Evolutionary conservation across 2,888 invertebrate genomes (phyloP).

Genomic region (Melikaiella ostensackeni): DNA sequence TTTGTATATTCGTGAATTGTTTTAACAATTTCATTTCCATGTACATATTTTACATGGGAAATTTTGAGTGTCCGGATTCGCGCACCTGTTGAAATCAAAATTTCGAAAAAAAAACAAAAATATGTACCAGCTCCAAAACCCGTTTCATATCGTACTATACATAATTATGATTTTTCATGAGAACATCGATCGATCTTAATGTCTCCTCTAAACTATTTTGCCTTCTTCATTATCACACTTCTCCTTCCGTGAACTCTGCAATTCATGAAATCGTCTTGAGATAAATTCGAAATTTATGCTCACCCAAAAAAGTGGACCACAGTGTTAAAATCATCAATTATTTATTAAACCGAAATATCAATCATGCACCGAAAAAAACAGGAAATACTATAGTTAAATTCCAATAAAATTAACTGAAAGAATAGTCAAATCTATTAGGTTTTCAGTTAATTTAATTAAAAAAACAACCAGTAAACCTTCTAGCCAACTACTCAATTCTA

Average conservation of each 20-base stretch:
- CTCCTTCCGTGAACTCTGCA: neutral
- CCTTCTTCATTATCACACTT: neutral
- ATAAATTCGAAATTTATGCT: constrained; percentile 1
- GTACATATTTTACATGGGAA: no score
- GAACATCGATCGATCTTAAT: neutral
- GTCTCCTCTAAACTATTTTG: neutral
- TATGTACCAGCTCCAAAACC: neutral
- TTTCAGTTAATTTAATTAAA: no score
- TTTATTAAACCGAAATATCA: neutral
- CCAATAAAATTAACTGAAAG: no score
- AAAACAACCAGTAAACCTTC: no score
- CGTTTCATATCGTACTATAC: neutral
- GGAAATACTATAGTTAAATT: no score
- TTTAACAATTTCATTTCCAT: no score
- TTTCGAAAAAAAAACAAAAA: no score
- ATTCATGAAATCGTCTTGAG: neutral
- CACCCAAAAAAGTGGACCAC: neutral
- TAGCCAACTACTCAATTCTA: no score
- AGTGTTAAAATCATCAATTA: neutral
- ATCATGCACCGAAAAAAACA: neutral
- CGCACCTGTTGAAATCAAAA: no score
- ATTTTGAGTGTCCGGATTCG: no score
- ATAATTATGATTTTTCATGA: neutral
- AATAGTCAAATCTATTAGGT: no score
- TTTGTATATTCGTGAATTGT: no score